Conservation (phyloP, 1,140 invertebrate species). For the Dreissena polymorpha region DNA sequence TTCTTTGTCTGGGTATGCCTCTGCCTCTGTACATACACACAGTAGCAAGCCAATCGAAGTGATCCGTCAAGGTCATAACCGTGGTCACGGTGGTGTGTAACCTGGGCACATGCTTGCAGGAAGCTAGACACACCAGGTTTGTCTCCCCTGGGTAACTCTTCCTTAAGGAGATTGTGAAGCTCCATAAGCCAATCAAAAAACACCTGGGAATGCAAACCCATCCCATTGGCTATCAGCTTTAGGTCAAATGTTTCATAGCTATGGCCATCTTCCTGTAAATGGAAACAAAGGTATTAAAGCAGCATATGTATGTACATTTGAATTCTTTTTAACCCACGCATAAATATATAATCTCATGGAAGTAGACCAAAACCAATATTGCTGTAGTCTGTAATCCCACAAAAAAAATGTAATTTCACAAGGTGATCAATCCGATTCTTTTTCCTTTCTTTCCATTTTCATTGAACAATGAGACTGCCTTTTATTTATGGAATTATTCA, state of each 20-base stretch:
- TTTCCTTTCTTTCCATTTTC: too few relatives aligned
- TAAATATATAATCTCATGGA: too few relatives aligned
- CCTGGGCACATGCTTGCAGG: slow-evolving; percentile 33
- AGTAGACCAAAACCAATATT: too few relatives aligned
- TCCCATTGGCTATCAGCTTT: slow-evolving; percentile 61
- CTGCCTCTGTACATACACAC: slow-evolving; percentile 46
- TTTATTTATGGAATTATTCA: too few relatives aligned
- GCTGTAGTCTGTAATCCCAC: too few relatives aligned
- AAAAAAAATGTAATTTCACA: too few relatives aligned
- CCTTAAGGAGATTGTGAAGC: slow-evolving; percentile 64
- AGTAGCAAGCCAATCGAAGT: slow-evolving; percentile 40
- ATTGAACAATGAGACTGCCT: too few relatives aligned
- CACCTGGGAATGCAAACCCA: slow-evolving; percentile 63
- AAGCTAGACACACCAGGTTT: slow-evolving; percentile 79
- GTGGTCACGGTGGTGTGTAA: slow-evolving; percentile 47
- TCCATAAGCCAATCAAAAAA: slow-evolving; percentile 70
- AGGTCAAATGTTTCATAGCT: slow-evolving; percentile 64
- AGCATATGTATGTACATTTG: too few relatives aligned
- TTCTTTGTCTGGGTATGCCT: slow-evolving; percentile 31
- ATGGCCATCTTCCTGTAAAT: slow-evolving; percentile 67
- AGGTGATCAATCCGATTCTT: too few relatives aligned
- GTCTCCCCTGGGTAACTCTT: slow-evolving; percentile 68
- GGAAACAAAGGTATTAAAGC: too few relatives aligned
- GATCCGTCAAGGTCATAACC: slow-evolving; percentile 30
- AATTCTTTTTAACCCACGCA: too few relatives aligned